Base-by-base conservation (phyloP, 1,140 invertebrate genomes). In the Andrena cerasifolii region DNA sequence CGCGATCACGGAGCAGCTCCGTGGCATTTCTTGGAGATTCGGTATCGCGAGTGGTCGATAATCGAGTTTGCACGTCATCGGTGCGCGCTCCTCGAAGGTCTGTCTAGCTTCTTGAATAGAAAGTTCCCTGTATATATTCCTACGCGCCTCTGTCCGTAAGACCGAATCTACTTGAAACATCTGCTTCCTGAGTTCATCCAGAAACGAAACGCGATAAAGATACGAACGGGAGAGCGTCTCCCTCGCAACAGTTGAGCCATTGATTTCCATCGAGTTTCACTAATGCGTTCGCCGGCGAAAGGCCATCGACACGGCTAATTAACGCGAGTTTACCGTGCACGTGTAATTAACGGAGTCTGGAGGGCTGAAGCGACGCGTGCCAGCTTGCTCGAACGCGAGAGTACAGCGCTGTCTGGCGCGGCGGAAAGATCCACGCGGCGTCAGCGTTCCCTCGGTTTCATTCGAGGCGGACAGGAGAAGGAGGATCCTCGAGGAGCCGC, bases 251-350 rank as follows among this genome's bases (percentile, higher is more conserved):
- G 28, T 56, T 65, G 21, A 43, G 24, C 59, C 21, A 14, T 6
- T 36, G 8, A 12, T 18, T 75, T 68, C 61, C 59, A 14, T 26
- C 47, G 18, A 49, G 71, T 62, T 79, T 72, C 4, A 31, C 5
- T 12, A 12, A 51, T 31, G 43, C 6, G 43, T n/a, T 53, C 59
- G 58, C 45, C 24, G n/a, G 78, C 56, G 56, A 73, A 36, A 51
- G 43, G 75, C 43, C 40, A 75, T 33, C 21, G 54, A 45, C 54
- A 47, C 43, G 18, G 73, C 67, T 82, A 82, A 83, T 83, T 83
- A 83, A 49, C 67, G n/a, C 7, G 43, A 53, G 66, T 82, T 83
- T 67, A n/a, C n/a, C 47, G 73, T 65, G 59, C 45, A 78, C 45
- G 65, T 33, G 53, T 56, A 67, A 82, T 82, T 82, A 83, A 72